Base-by-base conservation (phyloP, 2,888 invertebrate genomes). In the Plagiodera versicolora region DNA sequence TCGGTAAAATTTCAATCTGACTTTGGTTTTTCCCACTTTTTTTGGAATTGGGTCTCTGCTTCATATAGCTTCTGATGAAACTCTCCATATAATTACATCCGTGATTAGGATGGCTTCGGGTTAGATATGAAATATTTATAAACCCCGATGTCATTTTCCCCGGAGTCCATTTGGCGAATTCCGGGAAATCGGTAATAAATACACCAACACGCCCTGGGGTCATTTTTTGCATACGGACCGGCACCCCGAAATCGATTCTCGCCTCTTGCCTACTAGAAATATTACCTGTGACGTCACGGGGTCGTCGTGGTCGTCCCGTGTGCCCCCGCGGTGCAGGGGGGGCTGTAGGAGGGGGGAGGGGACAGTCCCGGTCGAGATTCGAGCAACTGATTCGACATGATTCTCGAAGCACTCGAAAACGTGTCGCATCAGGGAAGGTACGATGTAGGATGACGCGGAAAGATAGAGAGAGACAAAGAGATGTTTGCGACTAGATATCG, bases 301-400 rank as follows among this genome's bases (percentile, higher is more conserved):
- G 11, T 32, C 32, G 32, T 2, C 32, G 32, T 9, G 8, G 28
- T 8, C 28, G 28, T 28, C 28, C 28, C 28, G 8, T 28, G 28
- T 28, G 5, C 28, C 28, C 8, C 28, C 8, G 8, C 28, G 28
- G 28, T 4, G 5, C 4, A 6, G 8, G 28, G 28, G 28, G 11
- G 10, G 32, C 11, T n/a, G n/a, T n/a, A n/a, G 2, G 32, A 11
- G 32, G 32, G 32, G 8, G 8, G 8, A 28, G 28, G 28, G 28
- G 28, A 6, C 8, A 28, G 28, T 28, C 28, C 28, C 28, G 32
- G 32, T 10, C 32, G 61, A 61, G 61, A 61, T 61, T 56, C 49
- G 56, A 57, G 47, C 56, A 56, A 2, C 32, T 32, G 32, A 61
- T 61, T 61, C 54, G 58, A 61, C 61, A 61, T 61, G 61, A 58